Conservation (phyloP, 2,888 invertebrate genomes). For the Scaptodrosophila latifasciaeformis region DNA sequence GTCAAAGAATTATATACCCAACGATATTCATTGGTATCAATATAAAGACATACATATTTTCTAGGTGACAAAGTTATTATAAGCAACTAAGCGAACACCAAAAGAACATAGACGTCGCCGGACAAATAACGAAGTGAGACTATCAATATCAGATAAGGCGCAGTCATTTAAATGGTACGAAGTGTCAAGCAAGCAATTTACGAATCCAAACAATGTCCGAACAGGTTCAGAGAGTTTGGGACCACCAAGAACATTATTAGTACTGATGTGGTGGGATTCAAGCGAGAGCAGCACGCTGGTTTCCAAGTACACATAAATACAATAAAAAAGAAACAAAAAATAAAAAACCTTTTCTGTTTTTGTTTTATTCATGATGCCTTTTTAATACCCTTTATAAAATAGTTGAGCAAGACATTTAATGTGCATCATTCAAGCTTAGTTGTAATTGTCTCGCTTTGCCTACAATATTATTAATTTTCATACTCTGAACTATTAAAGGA, state of each 20-base stretch:
- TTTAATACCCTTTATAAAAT: no score
- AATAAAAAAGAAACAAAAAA: slow-evolving; percentile 8
- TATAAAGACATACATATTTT: slow-evolving; percentile 58
- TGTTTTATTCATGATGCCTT: no score
- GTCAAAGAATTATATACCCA: slow-evolving; percentile 18
- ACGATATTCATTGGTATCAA: slow-evolving; percentile 1
- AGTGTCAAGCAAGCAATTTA: slow-evolving; percentile 65
- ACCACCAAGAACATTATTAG: slow-evolving; percentile 52
- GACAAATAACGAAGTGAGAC: slow-evolving; percentile 53
- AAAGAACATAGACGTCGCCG: no score
- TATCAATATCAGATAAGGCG: slow-evolving; percentile 64
- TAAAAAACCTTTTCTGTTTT: no score
- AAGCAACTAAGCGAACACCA: slow-evolving; percentile 24
- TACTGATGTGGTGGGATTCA: slow-evolving; percentile 4
- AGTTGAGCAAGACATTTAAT: no score
- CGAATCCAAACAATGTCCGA: slow-evolving; percentile 54
- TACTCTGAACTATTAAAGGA: no score
- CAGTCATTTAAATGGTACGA: slow-evolving; percentile 32
- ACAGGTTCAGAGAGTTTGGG: slow-evolving; percentile 46
- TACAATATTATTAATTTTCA: no score
- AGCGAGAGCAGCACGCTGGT: slow-evolving; percentile 53
- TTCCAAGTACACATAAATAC: slow-evolving; percentile 56
- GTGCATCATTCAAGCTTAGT: no score
- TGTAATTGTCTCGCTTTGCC: no score
- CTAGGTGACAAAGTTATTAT: slow-evolving; percentile 73